These are phyloP conservation scores for Hemitrygon akajei DNA, from an alignment of 2,797 vertebrate species.

Conservation along the genomic window DNA sequence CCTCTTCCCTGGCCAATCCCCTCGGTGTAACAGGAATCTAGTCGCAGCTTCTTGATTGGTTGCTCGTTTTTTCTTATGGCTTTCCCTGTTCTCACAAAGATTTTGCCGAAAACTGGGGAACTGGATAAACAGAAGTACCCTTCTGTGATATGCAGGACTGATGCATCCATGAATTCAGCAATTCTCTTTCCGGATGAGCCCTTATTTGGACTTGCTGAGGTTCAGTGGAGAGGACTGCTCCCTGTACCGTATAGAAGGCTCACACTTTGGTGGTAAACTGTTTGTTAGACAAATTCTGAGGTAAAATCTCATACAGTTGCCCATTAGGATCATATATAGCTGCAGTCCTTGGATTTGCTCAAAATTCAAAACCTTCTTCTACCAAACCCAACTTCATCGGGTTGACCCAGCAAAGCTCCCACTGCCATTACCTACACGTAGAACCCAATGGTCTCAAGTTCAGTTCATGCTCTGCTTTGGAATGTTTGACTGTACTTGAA, in stretches of 20 bases:
- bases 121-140: background rate
- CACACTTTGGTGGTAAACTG: background rate
- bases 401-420: background rate
- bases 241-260: constrained; percentile 7
- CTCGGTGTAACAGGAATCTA: background rate
- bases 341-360: constrained; percentile 1
- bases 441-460: background rate
- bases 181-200: constrained; percentile 18
- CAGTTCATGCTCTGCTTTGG: background rate
- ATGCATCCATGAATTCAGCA: background rate
- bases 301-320: constrained; percentile 18
- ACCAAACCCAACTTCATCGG: background rate
- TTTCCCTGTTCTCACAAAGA: constrained; percentile 17
- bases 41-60: background rate
- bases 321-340: constrained; percentile 26
- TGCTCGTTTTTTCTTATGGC: constrained; percentile 8
- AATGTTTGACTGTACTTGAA: background rate
- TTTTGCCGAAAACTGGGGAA: background rate
- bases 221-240: constrained; percentile 33
- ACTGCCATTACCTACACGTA: background rate
- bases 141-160: background rate
- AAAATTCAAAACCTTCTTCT: constrained; percentile 26
- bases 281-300: constrained; percentile 33
- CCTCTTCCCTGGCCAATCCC: background rate
- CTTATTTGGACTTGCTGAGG: constrained; percentile 24